Conservation (phyloP, 2,113 vertebrate species). For the Benitochromis conjunctus region DNA sequence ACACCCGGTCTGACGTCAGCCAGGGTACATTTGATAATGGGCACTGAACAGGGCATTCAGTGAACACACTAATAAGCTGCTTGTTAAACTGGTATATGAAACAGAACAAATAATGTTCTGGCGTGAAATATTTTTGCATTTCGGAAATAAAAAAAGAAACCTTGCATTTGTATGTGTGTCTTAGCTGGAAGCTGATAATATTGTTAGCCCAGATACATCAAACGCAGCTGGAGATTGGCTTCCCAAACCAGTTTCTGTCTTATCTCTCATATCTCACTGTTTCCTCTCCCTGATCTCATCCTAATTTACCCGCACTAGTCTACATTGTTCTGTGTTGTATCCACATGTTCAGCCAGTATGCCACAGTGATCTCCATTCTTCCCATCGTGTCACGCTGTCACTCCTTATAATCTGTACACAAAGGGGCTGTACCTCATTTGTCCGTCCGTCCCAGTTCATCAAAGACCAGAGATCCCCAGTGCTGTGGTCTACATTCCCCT, state of each 20-base stretch:
- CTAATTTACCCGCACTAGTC: not conserved
- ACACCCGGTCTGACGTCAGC: not conserved
- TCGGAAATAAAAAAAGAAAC: not conserved
- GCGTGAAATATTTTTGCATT: not conserved
- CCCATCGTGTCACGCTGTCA: not conserved
- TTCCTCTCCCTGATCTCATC: not conserved
- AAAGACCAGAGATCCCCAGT: not conserved
- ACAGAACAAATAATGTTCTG: not conserved
- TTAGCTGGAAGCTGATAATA: not conserved
- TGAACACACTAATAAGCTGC: not conserved
- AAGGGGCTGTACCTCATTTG: not conserved
- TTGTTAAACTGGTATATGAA: not conserved
- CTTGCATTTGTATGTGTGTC: not conserved
- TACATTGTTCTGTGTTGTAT: not conserved
- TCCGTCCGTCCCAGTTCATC: not conserved
- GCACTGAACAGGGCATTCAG: not conserved
- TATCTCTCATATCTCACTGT: not conserved
- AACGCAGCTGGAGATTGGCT: not conserved
- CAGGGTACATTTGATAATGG: not conserved
- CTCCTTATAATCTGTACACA: not conserved
- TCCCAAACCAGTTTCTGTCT: not conserved
- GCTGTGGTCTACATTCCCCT: conserved; percentile 19
- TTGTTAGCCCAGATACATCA: not conserved
- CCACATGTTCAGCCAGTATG: not conserved
- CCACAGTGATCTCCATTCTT: not conserved